A percentile compares a stretch with the other conserved stretches of the same genome.
phyloP scores from a whole-genome alignment of 2,113 vertebrate species.

The Ifrita kowaldi region DNA sequence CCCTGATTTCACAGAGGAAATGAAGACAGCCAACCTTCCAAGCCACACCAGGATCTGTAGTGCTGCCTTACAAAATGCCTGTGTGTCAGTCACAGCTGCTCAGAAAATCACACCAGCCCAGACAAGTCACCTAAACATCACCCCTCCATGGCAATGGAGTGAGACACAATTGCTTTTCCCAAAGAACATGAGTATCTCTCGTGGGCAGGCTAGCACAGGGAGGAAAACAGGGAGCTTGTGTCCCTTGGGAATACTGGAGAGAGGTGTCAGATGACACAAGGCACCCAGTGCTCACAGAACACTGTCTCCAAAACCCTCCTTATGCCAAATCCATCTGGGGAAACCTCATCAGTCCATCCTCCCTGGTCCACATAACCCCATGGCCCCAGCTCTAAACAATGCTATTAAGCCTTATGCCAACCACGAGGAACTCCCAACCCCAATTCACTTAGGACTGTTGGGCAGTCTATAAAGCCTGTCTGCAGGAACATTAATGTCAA shows the following conservation, averaged over 20 bases:
- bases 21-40: background rate
- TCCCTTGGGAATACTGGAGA: background rate
- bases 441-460: background rate
- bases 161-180: background rate
- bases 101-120: background rate
- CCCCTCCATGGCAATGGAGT: background rate
- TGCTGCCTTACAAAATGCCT: background rate
- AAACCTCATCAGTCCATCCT: background rate
- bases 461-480: background rate
- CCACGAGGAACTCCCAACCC: rapidly evolving
- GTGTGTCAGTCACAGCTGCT: background rate
- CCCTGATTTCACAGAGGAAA: background rate
- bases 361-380: background rate
- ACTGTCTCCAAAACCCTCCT: background rate
- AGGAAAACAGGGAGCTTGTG: background rate
- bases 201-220: background rate
- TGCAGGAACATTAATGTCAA: background rate
- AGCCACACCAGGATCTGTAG: background rate
- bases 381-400: background rate
- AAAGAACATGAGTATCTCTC: background rate
- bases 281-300: background rate
- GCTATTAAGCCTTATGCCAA: background rate
- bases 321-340: background rate
- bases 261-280: background rate
- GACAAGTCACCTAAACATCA: background rate